phyloP scores from a whole-genome alignment of 2,113 vertebrate species.

The Sinosuthora webbiana region DNA sequence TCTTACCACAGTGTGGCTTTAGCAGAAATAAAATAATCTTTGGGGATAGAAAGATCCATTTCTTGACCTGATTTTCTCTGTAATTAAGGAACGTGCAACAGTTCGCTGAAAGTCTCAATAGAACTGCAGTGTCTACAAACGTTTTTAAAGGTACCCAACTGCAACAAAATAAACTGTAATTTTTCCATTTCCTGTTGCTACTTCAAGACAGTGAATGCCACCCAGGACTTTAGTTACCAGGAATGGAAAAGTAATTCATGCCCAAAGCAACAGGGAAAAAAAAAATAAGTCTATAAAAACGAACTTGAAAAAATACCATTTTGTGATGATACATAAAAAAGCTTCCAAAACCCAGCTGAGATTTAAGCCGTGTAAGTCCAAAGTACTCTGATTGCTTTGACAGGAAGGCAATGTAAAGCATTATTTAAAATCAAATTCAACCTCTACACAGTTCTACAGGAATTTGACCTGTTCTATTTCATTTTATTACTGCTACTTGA shows the following conservation, averaged over 20 bases:
- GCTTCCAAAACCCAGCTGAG: conserved; percentile 13
- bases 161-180: conserved; percentile 2
- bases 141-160: background rate
- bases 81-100: conserved; percentile 9
- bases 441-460: background rate
- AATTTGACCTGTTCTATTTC: background rate
- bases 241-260: conserved; percentile 42
- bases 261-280: background rate
- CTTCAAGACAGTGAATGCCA: conserved; percentile 13
- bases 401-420: conserved; percentile 23
- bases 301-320: conserved; percentile 22
- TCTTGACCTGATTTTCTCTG: conserved; percentile 39
- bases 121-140: background rate
- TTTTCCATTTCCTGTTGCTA: conserved; percentile 19
- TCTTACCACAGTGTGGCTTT: background rate
- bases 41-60: background rate
- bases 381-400: conserved; percentile 25
- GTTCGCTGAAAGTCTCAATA: background rate
- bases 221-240: conserved; percentile 14
- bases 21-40: conserved; percentile 7
- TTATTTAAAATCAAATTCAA: conserved; percentile 32
- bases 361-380: conserved; percentile 29
- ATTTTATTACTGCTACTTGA: conserved; percentile 1
- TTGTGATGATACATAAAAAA: conserved; percentile 22
- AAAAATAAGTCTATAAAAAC: background rate